A percentile compares a stretch with the other conserved stretches of the same genome.
These are phyloP conservation scores for Chroicocephalus ridibundus DNA, from an alignment of 2,113 vertebrate genomes.

Conservation along the genomic window DNA sequence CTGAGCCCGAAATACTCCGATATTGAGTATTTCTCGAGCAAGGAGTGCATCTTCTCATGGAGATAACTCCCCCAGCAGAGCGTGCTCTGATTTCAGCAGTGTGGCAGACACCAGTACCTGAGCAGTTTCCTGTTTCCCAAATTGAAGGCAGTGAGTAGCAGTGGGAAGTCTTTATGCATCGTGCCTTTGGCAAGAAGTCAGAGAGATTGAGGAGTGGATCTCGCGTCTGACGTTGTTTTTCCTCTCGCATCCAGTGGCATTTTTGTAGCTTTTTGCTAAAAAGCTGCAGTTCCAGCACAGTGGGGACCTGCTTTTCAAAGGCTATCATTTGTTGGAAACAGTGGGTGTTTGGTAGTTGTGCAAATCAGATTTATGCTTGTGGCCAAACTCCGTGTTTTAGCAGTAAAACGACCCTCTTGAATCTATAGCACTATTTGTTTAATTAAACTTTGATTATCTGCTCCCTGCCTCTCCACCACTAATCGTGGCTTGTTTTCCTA, in stretches of 20 bases:
- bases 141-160: neutral
- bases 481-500: neutral
- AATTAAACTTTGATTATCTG: constrained; percentile 48
- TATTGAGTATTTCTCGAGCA: neutral
- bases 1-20: neutral
- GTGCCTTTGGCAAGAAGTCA: neutral
- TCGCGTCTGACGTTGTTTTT: neutral
- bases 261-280: neutral
- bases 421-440: neutral
- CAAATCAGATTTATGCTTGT: neutral
- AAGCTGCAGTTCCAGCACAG: constrained; percentile 3
- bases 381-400: neutral
- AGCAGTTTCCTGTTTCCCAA: neutral
- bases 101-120: neutral
- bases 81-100: fast-evolving
- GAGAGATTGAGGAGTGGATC: neutral
- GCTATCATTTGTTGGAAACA: neutral
- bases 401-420: neutral
- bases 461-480: neutral
- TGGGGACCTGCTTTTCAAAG: neutral
- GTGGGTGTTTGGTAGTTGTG: neutral
- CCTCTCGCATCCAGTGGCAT: neutral
- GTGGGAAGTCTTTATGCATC: neutral
- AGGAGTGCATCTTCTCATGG: neutral
- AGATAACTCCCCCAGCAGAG: neutral